Evolutionary conservation across 2,797 vertebrate species (phyloP).

Genomic region (Eidolon dupreanum): DNA sequence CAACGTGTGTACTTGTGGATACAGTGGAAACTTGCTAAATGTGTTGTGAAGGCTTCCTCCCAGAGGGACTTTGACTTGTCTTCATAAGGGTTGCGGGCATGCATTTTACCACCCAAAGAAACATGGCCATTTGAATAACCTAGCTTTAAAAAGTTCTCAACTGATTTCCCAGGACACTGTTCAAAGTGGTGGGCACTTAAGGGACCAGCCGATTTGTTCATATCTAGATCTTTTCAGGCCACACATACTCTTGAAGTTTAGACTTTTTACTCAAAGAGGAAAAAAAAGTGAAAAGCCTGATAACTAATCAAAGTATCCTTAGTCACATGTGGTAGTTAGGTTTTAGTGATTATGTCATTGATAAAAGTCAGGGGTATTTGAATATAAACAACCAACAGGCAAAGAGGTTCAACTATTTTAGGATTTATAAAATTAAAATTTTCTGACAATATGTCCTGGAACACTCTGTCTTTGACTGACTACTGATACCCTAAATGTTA

Average conservation of each 20-base stretch:
- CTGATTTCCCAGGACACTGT: neutral
- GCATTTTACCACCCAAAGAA: neutral
- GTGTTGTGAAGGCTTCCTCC: neutral
- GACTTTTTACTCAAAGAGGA: neutral
- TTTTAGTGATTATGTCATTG: neutral
- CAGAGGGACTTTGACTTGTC: neutral
- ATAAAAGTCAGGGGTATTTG: neutral
- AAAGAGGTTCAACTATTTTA: neutral
- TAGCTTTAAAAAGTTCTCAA: neutral
- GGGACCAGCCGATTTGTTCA: neutral
- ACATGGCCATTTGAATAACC: neutral
- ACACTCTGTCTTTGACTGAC: neutral
- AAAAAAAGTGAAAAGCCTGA: neutral
- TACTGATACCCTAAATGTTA: neutral
- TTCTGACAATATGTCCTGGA: neutral
- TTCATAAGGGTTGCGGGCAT: neutral
- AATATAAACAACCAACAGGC: neutral
- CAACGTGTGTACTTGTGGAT: neutral
- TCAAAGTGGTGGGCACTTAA: neutral
- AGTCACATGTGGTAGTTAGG: neutral
- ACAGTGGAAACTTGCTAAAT: neutral
- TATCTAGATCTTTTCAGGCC: neutral
- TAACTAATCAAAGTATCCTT: neutral
- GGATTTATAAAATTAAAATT: slow-evolving; percentile 11
- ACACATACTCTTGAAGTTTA: neutral